phyloP scores from a whole-genome alignment of 1,140 invertebrate species.

The Diachasmimorpha longicaudata region DNA sequence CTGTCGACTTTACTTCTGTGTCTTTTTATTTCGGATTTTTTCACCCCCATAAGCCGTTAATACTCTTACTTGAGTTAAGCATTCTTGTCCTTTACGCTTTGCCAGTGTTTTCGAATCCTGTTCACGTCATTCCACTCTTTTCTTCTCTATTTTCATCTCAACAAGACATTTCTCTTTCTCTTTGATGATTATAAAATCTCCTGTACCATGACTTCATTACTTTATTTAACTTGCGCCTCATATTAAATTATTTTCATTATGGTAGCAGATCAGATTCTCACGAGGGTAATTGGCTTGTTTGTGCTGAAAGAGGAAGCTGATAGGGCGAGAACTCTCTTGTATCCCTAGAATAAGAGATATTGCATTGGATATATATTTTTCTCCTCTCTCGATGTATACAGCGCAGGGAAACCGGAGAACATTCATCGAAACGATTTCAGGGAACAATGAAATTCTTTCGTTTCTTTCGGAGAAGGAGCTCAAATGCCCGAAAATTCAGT shows the following conservation, averaged over 20 bases:
- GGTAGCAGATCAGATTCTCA: not conserved
- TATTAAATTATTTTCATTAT: not conserved
- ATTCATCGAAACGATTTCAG: conserved; percentile 23
- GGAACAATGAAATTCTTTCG: conserved; percentile 32
- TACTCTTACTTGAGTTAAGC: conserved; percentile 34
- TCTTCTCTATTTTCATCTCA: not conserved
- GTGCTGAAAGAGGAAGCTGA: not conserved
- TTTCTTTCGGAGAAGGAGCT: not conserved
- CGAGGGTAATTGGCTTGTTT: not conserved
- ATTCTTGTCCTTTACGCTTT: conserved; percentile 26
- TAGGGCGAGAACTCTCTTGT: not conserved
- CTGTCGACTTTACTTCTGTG: conserved; percentile 16
- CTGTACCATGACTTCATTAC: not conserved
- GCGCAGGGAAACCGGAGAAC: not conserved
- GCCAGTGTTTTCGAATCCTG: not conserved
- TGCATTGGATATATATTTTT: not conserved
- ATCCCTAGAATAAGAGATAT: not conserved
- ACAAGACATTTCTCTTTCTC: not conserved
- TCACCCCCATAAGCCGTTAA: conserved; percentile 29
- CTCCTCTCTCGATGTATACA: not conserved
- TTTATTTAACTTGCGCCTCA: not conserved
- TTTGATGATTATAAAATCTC: not conserved
- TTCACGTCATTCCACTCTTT: conserved; percentile 11
- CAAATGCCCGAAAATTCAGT: conserved; percentile 7
- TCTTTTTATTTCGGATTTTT: conserved; percentile 16